Evolutionary conservation across 2,888 invertebrate genomes (phyloP), one percentile per base, ranked within the genome.

Genomic region (Philereme vetulata): DNA sequence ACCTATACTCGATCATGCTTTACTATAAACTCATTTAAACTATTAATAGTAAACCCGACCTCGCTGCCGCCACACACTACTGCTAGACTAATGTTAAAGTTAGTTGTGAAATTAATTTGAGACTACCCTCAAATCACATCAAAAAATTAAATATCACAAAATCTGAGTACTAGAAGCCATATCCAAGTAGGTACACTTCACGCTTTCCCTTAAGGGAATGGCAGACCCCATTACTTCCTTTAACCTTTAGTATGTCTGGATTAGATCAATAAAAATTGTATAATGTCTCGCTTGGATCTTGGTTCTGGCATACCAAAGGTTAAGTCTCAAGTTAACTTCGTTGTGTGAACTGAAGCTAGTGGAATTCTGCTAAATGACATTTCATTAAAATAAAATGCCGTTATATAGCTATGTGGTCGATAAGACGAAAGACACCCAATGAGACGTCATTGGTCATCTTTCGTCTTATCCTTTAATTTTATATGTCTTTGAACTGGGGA

Each of bases 381-480:
- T 3, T 4, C 38, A 8, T 6, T 3, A 6, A 7, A 48, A 38
- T 55, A 36, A 35, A 54, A 21, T 35, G 7, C 10, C 5, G 9
- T 55, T 32, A 43, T 42, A 8, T 6, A 44, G 33, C 50, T n/a
- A 50, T 21, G 32, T 4, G 5, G 10, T 8, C 33, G 8, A 36
- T 33, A 43, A 46, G 56, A 40, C 34, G 32, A 56, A 53, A 36
- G 10, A 32, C 43, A 4, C 11, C 40, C n/a, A 46, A 50, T 53
- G 61, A 61, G 61, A 61, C 61, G 61, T 61, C 61, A 56, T 50
- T 53, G 21, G 42, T 46, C 38, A 56, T 49, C 3, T 50, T 61
- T 61, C 32, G 45, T 50, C 42, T 47, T 55, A n/a, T 7, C 9
- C 8, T 21, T 8, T 43, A 9, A 10, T 0, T n/a, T 42, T 9